Percentiles rank a stretch among this genome's conserved stretches.
phyloP scores from a whole-genome alignment of 2,113 vertebrate genomes.

The Hippolais icterina region DNA sequence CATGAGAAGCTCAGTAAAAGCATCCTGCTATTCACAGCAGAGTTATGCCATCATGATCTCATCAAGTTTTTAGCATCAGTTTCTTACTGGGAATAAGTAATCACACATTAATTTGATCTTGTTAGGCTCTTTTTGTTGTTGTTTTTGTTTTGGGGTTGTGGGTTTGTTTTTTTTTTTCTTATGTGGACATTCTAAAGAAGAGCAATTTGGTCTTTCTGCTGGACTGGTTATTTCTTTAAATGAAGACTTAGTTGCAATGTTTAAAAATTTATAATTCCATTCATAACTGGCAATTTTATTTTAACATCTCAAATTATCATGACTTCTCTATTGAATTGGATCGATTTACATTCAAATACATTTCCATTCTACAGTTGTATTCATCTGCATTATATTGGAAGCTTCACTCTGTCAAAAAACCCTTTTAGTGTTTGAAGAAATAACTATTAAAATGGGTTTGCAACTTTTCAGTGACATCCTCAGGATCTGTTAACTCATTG shows the following conservation, averaged over 20 bases:
- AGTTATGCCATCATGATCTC: background rate
- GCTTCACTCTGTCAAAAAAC: background rate
- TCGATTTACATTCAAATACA: background rate
- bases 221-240: background rate
- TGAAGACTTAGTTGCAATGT: background rate
- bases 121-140: background rate
- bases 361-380: background rate
- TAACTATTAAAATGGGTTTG: background rate
- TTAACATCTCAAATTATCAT: background rate
- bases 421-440: constrained; percentile 7
- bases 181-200: background rate
- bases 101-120: background rate
- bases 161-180: background rate
- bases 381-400: background rate
- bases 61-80: background rate
- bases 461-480: background rate
- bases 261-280: constrained; percentile 5
- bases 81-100: background rate
- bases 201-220: background rate
- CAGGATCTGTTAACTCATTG: background rate
- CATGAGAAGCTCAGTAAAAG: background rate
- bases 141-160: background rate
- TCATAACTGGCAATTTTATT: constrained; percentile 3
- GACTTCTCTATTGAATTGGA: background rate
- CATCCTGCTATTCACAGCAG: background rate